Evolutionary conservation across 2,888 invertebrate species (phyloP).

Genomic region (Megaustenia siamemsis): DNA sequence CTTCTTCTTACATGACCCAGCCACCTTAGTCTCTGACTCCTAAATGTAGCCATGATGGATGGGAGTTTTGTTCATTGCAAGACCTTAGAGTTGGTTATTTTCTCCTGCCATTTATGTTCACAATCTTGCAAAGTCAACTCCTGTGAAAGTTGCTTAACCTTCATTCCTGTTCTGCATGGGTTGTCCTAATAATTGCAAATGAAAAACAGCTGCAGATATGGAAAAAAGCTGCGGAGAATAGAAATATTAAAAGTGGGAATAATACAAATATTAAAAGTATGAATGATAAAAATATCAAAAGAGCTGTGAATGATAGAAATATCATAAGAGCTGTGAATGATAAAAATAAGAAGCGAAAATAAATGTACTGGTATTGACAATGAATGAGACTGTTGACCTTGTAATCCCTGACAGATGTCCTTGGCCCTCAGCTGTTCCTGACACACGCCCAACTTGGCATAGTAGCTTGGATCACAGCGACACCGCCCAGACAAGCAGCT

Average conservation of each 20-base stretch:
- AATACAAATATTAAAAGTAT: background rate
- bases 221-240: too few relatives aligned
- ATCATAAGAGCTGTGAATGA: background rate
- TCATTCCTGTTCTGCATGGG: too few relatives aligned
- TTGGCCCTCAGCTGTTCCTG: background rate
- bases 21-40: too few relatives aligned
- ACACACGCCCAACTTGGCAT: slow-evolving; percentile 44
- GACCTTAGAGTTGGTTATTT: too few relatives aligned
- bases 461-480: slow-evolving; percentile 38
- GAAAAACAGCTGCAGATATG: too few relatives aligned
- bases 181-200: too few relatives aligned
- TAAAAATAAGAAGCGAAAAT: background rate
- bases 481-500: slow-evolving; percentile 21
- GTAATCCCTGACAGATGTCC: slow-evolving; percentile 3
- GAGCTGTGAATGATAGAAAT: background rate
- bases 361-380: background rate
- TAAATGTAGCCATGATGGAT: too few relatives aligned
- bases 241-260: background rate
- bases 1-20: too few relatives aligned
- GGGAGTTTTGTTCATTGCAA: too few relatives aligned
- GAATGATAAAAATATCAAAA: background rate
- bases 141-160: too few relatives aligned
- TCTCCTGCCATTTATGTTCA: too few relatives aligned
- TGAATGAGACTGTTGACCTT: background rate
- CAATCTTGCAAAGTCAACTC: too few relatives aligned